Conservation (phyloP, 2,797 vertebrate species). For the Mus minutoides region DNA sequence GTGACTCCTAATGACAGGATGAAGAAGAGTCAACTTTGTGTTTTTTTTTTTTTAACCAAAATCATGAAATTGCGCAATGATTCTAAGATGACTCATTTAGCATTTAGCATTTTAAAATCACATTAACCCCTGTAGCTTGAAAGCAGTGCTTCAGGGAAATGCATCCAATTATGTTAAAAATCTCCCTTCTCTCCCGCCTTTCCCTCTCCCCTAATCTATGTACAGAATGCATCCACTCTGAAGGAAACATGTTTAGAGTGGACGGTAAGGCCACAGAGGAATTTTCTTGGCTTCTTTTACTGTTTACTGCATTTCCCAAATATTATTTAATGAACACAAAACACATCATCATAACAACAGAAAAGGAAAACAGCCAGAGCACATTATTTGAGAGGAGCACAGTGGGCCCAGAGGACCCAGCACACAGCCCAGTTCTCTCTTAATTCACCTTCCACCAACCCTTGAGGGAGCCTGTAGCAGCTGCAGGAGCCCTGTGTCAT, state of each 20-base stretch:
- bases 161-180: slow-evolving; percentile 35
- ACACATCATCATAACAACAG: slow-evolving; percentile 28
- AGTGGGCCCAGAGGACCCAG: background rate
- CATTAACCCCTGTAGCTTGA: slow-evolving; percentile 60
- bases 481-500: background rate
- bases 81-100: slow-evolving; percentile 62
- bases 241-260: slow-evolving; percentile 48
- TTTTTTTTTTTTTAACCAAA: slow-evolving; percentile 70
- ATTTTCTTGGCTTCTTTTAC: slow-evolving; percentile 56
- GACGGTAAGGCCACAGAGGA: background rate
- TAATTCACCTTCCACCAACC: background rate
- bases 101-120: slow-evolving; percentile 54
- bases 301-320: background rate
- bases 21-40: slow-evolving; percentile 63
- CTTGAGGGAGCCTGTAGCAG: fast-evolving
- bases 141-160: slow-evolving; percentile 50
- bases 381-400: background rate
- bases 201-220: background rate
- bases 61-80: slow-evolving; percentile 67
- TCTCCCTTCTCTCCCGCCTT: background rate
- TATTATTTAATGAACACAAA: slow-evolving; percentile 35
- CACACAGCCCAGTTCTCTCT: background rate
- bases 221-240: slow-evolving; percentile 48
- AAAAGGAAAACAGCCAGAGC: background rate
- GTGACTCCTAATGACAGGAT: slow-evolving; percentile 31